These are phyloP conservation scores for Altica lythri DNA, from an alignment of 2,888 invertebrate genomes.

Conservation along the genomic window DNA sequence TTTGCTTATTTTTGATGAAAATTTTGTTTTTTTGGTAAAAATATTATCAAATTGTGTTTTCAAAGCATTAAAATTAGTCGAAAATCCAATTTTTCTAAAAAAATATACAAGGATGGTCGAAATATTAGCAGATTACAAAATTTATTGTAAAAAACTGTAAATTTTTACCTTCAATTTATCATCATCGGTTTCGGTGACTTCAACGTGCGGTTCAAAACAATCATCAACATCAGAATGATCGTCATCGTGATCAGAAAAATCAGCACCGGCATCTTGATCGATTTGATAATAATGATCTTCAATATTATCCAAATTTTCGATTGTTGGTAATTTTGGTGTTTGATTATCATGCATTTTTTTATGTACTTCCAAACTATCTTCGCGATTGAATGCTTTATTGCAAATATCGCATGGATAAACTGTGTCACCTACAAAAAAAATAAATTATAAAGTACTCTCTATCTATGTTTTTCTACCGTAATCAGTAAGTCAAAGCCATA, in stretches of 20 bases:
- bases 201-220: slow-evolving; percentile 51
- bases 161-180: slow-evolving; percentile 31
- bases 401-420: slow-evolving; percentile 58
- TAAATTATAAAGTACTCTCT: not conserved
- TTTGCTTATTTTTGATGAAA: too few species aligned
- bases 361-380: slow-evolving; percentile 55
- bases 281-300: slow-evolving; percentile 52
- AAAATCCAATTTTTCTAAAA: too few species aligned
- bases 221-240: slow-evolving; percentile 39
- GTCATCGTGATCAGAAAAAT: slow-evolving; percentile 34
- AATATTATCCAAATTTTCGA: slow-evolving; percentile 56
- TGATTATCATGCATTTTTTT: slow-evolving; percentile 52
- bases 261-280: slow-evolving; percentile 40
- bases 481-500: not conserved
- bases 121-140: too few species aligned
- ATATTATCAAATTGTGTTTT: too few species aligned
- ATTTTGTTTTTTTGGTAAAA: too few species aligned
- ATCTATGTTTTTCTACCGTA: not conserved
- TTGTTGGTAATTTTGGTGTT: slow-evolving; percentile 50
- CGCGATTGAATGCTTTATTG: slow-evolving; percentile 56
- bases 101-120: too few species aligned
- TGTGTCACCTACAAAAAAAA: slow-evolving; percentile 49
- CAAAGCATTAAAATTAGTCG: too few species aligned
- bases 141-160: too few species aligned
- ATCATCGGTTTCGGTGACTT: slow-evolving; percentile 45